These are phyloP conservation scores for Temnothorax curvispinosus DNA, from an alignment of 1,140 invertebrate species.

Conservation along the genomic window DNA sequence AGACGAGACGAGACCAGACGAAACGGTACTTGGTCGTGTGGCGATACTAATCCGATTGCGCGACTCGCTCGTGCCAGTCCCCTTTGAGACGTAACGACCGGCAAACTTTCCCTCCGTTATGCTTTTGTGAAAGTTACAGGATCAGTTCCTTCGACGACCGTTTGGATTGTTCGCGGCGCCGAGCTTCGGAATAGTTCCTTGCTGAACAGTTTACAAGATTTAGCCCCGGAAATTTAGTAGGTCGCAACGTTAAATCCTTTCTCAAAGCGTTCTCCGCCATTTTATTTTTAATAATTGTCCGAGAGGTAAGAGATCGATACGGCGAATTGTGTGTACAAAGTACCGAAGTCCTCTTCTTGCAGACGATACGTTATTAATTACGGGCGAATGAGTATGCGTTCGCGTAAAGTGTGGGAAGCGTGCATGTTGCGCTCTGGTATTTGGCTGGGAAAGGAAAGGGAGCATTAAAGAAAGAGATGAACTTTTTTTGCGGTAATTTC, in stretches of 20 bases:
- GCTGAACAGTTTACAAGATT: not conserved
- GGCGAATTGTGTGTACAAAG: not conserved
- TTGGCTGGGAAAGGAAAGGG: constrained; percentile 77
- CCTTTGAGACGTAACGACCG: constrained; percentile 45
- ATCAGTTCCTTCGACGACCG: constrained; percentile 40
- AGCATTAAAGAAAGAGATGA: constrained; percentile 77
- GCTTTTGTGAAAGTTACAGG: constrained; percentile 48
- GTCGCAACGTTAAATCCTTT: not conserved
- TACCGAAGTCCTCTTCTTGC: not conserved
- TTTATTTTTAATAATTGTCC: not conserved
- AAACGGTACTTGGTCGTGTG: constrained; percentile 16
- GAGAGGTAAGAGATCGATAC: not conserved
- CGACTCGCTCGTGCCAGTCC: constrained; percentile 60
- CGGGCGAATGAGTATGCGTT: constrained; percentile 35
- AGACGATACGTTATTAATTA: constrained; percentile 34
- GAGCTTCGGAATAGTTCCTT: not conserved
- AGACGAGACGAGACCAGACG: not conserved
- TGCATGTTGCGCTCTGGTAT: constrained; percentile 54
- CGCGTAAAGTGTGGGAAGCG: constrained; percentile 66
- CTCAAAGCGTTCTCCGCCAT: not conserved
- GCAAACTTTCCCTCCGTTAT: constrained; percentile 51
- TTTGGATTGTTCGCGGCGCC: constrained; percentile 11
- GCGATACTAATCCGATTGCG: constrained; percentile 61
- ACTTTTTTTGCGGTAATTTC: constrained; percentile 72
- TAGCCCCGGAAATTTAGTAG: not conserved